Evolutionary conservation across 2,888 invertebrate species (phyloP).

Genomic region (Cetonia aurata): DNA sequence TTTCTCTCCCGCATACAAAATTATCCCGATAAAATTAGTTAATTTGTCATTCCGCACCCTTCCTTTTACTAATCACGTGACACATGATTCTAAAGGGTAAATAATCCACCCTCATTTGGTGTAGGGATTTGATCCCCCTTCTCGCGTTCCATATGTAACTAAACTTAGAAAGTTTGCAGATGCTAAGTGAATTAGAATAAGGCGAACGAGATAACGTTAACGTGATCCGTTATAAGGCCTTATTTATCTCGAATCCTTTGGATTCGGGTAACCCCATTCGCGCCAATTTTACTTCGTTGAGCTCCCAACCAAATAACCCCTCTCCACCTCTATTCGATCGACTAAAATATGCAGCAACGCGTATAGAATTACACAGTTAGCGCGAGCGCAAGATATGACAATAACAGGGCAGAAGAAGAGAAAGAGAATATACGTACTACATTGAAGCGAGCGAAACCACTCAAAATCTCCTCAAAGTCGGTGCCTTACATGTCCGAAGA

Average conservation of each 20-base stretch:
- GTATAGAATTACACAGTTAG: slow-evolving; percentile 21
- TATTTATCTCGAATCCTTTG: slow-evolving; percentile 56
- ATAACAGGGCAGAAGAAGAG: background rate
- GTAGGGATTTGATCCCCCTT: background rate
- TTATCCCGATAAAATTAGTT: slow-evolving; percentile 15
- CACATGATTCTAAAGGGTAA: slow-evolving; percentile 25
- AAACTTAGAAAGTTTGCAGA: slow-evolving; percentile 27
- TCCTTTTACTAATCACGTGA: slow-evolving; percentile 7
- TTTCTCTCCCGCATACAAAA: background rate
- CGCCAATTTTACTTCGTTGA: too few relatives aligned
- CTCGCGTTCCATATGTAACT: slow-evolving; percentile 4
- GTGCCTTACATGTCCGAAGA: slow-evolving; percentile 12
- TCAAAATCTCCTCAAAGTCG: background rate
- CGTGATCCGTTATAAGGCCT: slow-evolving; percentile 54
- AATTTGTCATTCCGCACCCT: slow-evolving; percentile 15
- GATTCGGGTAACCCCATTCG: slow-evolving; percentile 46
- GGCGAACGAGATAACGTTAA: slow-evolving; percentile 51
- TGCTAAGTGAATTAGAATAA: slow-evolving; percentile 26
- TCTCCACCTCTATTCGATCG: slow-evolving; percentile 11
- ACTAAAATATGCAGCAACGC: slow-evolving; percentile 13
- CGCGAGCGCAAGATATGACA: background rate
- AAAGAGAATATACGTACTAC: background rate
- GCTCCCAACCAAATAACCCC: background rate
- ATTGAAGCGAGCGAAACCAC: slow-evolving; percentile 7
- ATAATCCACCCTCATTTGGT: slow-evolving; percentile 2